phyloP scores from a whole-genome alignment of 2,888 invertebrate genomes.

The Cataglyphis albicans region DNA sequence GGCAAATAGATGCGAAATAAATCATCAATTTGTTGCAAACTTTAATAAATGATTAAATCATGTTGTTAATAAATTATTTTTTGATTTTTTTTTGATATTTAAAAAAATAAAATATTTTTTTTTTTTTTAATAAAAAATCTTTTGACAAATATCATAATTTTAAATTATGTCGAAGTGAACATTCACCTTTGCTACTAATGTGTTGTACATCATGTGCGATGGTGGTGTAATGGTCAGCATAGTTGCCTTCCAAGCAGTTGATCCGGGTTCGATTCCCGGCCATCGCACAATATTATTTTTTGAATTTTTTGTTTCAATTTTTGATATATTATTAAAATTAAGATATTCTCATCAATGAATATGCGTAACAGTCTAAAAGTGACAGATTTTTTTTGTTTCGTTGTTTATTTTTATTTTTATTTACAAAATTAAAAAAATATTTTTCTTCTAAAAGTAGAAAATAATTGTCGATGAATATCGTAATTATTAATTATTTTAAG shows the following conservation, averaged over 20 bases:
- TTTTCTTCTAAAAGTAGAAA: background rate
- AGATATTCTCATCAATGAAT: constrained; percentile 74
- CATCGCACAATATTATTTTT: constrained; percentile 81
- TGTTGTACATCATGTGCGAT: constrained; percentile 76
- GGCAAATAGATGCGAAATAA: background rate
- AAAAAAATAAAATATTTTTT: background rate
- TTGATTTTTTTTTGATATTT: background rate
- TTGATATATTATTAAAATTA: constrained; percentile 63
- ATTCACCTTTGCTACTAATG: background rate
- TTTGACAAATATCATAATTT: background rate
- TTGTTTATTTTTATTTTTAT: background rate
- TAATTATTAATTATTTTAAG: constrained; percentile 47
- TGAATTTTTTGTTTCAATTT: constrained; percentile 22
- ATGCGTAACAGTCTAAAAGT: background rate
- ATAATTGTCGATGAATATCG: background rate
- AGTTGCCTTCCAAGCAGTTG: constrained; percentile 86
- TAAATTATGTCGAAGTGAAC: constrained; percentile 46
- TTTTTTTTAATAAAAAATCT: background rate
- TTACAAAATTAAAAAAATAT: background rate
- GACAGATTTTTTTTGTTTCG: background rate
- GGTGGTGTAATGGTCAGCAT: constrained; percentile 86
- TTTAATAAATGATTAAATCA: background rate
- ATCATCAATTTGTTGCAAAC: background rate
- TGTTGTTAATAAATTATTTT: background rate
- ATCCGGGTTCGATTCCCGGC: constrained; percentile 86